Evolutionary conservation across 37 sponge, comb jelly and placozoan species (phyloP).

Genomic region (Oopsacas minuta): DNA sequence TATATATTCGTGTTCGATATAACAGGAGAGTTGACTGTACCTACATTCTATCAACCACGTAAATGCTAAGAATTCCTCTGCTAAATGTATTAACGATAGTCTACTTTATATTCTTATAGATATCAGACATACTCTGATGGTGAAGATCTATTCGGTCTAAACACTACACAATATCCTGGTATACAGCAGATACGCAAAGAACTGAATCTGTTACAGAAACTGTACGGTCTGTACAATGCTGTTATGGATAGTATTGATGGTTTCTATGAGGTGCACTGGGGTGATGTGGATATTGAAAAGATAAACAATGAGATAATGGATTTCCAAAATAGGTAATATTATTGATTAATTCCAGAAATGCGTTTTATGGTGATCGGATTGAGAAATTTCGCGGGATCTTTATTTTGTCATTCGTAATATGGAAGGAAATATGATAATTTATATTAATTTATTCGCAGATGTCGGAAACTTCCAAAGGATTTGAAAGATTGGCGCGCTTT

Average conservation of each 20-base stretch:
- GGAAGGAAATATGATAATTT: too few species aligned
- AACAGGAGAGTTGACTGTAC: too few species aligned
- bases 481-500: slow-evolving; percentile 97
- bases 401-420: too few species aligned
- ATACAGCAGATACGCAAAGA: slow-evolving; percentile 55
- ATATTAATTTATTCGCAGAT: too few species aligned
- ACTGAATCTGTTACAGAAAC: slow-evolving; percentile 83
- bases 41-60: too few species aligned
- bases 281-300: slow-evolving; percentile 85
- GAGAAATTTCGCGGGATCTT: too few species aligned
- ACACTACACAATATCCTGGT: slow-evolving; percentile 71
- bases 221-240: slow-evolving; percentile 77
- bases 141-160: slow-evolving; percentile 85
- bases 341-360: too few species aligned
- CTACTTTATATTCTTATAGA: not conserved
- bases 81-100: too few species aligned
- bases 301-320: slow-evolving; percentile 87
- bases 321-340: slow-evolving; percentile 76
- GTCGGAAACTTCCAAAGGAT: slow-evolving; percentile 88
- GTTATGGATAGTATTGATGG: slow-evolving; percentile 74
- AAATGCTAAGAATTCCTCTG: too few species aligned
- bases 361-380: too few species aligned
- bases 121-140: slow-evolving; percentile 85
- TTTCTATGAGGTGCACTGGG: slow-evolving; percentile 91
- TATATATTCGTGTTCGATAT: too few species aligned